These are phyloP conservation scores for Trididemnum miniatum DNA, from an alignment of 23 tunicate species.

Conservation along the genomic window DNA sequence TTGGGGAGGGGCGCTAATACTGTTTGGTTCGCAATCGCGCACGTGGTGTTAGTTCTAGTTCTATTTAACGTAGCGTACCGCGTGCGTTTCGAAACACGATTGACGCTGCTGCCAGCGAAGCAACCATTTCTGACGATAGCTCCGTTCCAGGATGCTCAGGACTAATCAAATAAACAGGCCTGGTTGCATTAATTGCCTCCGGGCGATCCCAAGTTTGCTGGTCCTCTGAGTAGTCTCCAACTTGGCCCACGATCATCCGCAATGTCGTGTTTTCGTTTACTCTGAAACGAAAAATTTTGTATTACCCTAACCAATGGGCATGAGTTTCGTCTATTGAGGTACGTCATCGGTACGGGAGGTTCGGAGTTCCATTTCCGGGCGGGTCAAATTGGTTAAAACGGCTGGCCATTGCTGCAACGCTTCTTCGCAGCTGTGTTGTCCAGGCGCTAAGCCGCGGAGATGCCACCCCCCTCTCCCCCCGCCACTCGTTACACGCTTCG, in stretches of 20 bases:
- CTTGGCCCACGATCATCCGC: slow-evolving; percentile 53
- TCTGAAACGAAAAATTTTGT: too few relatives aligned
- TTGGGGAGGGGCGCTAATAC: too few relatives aligned
- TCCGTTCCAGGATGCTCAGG: slow-evolving; percentile 74
- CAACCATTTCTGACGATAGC: slow-evolving; percentile 77
- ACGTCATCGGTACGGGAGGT: too few relatives aligned
- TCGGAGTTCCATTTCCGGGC: too few relatives aligned
- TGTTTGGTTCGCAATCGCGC: background rate
- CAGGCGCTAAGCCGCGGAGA: too few relatives aligned
- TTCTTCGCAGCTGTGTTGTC: too few relatives aligned
- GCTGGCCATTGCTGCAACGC: too few relatives aligned
- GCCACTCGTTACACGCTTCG: too few relatives aligned
- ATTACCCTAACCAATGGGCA: too few relatives aligned
- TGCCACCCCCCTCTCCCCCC: too few relatives aligned
- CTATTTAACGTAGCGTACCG: background rate
- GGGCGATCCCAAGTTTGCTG: slow-evolving; percentile 69
- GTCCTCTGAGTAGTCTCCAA: slow-evolving; percentile 61
- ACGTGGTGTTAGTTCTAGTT: background rate
- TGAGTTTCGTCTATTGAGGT: too few relatives aligned
- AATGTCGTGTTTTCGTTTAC: background rate
- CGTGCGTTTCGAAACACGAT: slow-evolving; percentile 30
- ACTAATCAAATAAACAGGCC: slow-evolving; percentile 46
- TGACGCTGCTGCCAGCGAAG: slow-evolving; percentile 82
- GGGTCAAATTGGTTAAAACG: too few relatives aligned
- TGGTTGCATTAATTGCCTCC: slow-evolving; percentile 45